Conservation (phyloP, 2,113 vertebrate species). For the Ellobius talpinus region DNA sequence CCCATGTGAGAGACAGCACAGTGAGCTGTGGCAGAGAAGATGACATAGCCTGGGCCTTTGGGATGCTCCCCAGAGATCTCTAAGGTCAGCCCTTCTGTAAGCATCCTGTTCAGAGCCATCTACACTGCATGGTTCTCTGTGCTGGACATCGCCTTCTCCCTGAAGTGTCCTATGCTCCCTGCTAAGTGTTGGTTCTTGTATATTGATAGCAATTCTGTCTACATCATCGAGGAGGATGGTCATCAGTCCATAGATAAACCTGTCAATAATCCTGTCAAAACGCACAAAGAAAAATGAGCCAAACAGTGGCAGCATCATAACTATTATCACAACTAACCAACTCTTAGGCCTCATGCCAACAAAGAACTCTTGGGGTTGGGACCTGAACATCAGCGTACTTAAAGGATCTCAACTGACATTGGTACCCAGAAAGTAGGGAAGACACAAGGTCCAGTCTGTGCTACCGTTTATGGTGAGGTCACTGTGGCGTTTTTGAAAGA, state of each 20-base stretch:
- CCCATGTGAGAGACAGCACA: accelerated
- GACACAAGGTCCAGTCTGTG: accelerated
- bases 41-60: neutral
- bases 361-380: no score
- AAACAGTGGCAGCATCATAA: accelerated
- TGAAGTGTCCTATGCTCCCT: neutral
- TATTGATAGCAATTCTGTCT: accelerated
- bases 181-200: neutral
- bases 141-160: neutral
- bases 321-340: accelerated
- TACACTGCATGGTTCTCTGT: neutral
- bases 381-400: accelerated
- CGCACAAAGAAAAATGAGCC: neutral
- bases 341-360: accelerated
- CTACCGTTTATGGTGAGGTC: accelerated
- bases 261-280: neutral
- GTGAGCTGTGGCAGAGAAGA: neutral
- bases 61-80: neutral
- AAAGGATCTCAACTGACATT: accelerated
- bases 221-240: accelerated
- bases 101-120: neutral
- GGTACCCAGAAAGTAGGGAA: accelerated
- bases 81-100: neutral
- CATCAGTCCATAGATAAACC: neutral
- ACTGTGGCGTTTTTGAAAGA: neutral